Evolutionary conservation across 1,140 invertebrate species (phyloP), one percentile per base, ranked within the genome.

Genomic region (Idris sp.): DNA sequence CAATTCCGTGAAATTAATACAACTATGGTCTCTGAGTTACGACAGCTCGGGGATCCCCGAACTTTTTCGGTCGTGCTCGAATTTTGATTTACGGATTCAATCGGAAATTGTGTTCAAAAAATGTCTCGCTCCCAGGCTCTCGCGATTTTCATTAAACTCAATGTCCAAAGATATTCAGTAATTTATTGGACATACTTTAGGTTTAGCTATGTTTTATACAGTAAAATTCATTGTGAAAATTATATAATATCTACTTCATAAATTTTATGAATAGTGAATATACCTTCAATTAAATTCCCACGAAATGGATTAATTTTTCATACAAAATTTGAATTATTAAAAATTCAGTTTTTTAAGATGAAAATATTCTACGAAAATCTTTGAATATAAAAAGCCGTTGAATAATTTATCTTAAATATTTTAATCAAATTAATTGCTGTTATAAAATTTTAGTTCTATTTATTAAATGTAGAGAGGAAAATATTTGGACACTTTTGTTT

Each of bases 1-100:
- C 71, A 78, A 78, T 67, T 67, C 54, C 41, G 28, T 54, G 71
- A 69, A 75, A 78, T 78, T 78, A 78, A 73, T 78, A 72, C 56
- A 71, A 53, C 62, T 46, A 51, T 44, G 43, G 28, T 13, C n/a
- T 19, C 43, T 53, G 61, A 74, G 46, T 74, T 67, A 67, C 61
- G 67, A 38, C 15, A 13, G n/a, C 35, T 22, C 31, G 22, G n/a
- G 38, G 28, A 49, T 44, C 11, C n/a, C 51, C 1, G 31, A 64
- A 15, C 46, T 68, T 73, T 68, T 58, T 11, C 25, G 13, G 0
- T 7, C 35, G 8, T 14, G 35, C 4, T 75, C 64, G 59, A 75
- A 64, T 53, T 61, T 64, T 64, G 56, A 74, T 65, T 75, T 76
- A 72, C 61, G 46, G n/a, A 33, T 16, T 8, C 54, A 43, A 72